Evolutionary conservation across 2,113 vertebrate genomes (phyloP).

Genomic region (Chauna torquata): DNA sequence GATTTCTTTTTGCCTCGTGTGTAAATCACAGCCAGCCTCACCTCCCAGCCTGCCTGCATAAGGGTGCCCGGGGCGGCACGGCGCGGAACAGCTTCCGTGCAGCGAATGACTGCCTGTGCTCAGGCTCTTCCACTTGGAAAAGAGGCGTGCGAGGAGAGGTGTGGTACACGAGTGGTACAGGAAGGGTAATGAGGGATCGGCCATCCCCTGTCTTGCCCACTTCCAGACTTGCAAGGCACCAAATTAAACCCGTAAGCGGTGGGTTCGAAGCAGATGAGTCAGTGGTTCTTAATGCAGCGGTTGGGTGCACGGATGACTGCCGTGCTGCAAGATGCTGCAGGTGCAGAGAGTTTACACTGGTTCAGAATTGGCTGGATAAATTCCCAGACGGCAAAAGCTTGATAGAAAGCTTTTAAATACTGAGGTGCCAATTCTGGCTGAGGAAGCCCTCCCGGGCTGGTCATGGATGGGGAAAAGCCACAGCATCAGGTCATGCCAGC

Average conservation of each 20-base stretch:
- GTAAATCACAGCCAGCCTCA: background rate
- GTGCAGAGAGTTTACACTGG: background rate
- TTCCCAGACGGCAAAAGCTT: background rate
- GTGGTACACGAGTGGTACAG: too few relatives aligned
- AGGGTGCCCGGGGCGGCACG: too few relatives aligned
- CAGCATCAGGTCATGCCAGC: rapidly evolving
- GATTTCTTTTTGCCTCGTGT: background rate
- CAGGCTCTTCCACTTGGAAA: too few relatives aligned
- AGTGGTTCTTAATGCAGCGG: rapidly evolving
- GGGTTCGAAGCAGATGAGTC: background rate
- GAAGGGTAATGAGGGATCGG: too few relatives aligned
- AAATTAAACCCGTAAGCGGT: too few relatives aligned
- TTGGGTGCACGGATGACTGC: background rate
- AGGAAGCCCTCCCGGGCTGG: too few relatives aligned
- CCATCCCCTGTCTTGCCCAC: too few relatives aligned
- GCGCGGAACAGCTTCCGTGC: too few relatives aligned
- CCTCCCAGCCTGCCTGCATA: background rate
- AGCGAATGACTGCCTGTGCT: too few relatives aligned
- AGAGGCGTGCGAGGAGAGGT: too few relatives aligned
- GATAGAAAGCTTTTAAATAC: background rate
- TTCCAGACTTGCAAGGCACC: background rate
- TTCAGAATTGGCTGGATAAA: too few relatives aligned
- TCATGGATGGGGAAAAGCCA: background rate
- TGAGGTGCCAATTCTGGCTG: background rate
- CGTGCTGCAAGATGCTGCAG: background rate